Conservation (phyloP, 2,888 invertebrate genomes). For the Phortica magna region DNA sequence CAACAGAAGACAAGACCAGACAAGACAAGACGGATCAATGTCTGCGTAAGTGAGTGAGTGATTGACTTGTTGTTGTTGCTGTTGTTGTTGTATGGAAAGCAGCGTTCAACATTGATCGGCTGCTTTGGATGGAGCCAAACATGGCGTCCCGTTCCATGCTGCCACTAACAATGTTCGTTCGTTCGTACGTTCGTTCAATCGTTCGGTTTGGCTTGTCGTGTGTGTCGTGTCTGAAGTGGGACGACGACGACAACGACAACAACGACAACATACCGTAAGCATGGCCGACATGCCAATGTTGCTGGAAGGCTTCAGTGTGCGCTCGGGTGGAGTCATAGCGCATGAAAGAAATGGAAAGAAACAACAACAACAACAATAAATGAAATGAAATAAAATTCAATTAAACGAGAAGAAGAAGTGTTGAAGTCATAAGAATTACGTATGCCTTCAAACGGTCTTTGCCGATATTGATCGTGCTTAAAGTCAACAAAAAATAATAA, state of each 20-base stretch:
- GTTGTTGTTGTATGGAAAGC: too few relatives aligned
- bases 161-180: too few relatives aligned
- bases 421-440: neutral
- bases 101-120: neutral
- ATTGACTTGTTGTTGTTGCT: too few relatives aligned
- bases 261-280: neutral
- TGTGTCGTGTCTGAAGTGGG: neutral
- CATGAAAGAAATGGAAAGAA: neutral
- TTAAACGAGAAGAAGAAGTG: neutral
- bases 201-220: neutral
- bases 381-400: neutral
- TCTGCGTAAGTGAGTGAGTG: neutral
- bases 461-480: neutral
- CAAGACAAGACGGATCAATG: slow-evolving; percentile 11
- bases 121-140: neutral
- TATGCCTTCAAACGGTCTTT: neutral
- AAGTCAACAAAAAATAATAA: neutral
- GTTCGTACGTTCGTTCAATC: too few relatives aligned
- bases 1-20: neutral
- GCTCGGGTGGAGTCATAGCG: neutral
- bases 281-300: neutral
- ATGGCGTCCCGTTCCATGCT: neutral
- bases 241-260: neutral
- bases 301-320: neutral
- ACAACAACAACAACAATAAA: neutral